phyloP scores from a whole-genome alignment of 2,113 vertebrate genomes.

The Hassar affinis region DNA sequence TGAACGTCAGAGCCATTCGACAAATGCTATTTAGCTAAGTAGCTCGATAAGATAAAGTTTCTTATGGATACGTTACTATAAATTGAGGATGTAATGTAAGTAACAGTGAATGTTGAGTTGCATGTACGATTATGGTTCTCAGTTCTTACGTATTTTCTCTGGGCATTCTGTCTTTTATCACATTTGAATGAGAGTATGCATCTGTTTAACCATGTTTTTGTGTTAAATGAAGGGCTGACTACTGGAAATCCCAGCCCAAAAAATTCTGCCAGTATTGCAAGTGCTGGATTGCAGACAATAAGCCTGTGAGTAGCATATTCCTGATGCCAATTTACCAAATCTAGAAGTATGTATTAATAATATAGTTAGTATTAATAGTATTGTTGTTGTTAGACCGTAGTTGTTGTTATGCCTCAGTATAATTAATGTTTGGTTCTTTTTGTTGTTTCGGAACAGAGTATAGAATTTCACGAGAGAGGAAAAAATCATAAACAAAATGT shows the following conservation, averaged over 20 bases:
- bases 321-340: not conserved
- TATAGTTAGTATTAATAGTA: too few relatives aligned
- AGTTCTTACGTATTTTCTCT: not conserved
- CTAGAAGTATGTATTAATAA: too few relatives aligned
- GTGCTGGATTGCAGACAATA: conserved; percentile 99
- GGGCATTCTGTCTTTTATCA: not conserved
- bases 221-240: conserved; percentile 83
- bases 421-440: not conserved
- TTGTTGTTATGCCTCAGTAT: not conserved
- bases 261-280: conserved; percentile 99
- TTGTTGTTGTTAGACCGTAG: too few relatives aligned
- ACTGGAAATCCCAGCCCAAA: conserved; percentile 98
- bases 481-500: conserved; percentile 99
- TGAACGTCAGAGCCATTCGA: not conserved
- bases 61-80: not conserved
- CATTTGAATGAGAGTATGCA: not conserved
- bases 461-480: conserved; percentile 96
- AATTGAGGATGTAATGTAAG: conserved; percentile 7
- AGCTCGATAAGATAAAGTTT: not conserved
- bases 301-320: conserved; percentile 79
- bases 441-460: conserved; percentile 71
- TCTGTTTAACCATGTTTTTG: not conserved
- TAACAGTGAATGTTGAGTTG: not conserved
- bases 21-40: not conserved
- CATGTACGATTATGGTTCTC: not conserved